Conservation (phyloP, 1,140 invertebrate species). For the Phortica variegata region DNA sequence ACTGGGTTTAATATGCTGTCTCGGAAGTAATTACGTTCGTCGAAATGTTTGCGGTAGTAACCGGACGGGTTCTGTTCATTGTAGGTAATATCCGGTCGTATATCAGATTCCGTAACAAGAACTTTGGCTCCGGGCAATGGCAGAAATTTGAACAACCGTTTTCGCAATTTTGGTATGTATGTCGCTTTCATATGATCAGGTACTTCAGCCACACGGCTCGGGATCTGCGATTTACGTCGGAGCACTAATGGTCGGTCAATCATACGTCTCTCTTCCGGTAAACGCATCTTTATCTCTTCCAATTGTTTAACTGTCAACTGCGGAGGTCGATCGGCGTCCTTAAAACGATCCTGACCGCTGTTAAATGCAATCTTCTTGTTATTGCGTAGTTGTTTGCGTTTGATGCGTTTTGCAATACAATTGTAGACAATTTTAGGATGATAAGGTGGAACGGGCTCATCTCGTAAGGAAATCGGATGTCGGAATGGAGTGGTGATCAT, state of each 20-base stretch:
- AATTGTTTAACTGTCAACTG: conserved; percentile 30
- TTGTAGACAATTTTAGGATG: conserved; percentile 36
- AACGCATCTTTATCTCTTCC: conserved; percentile 27
- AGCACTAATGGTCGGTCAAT: conserved; percentile 25
- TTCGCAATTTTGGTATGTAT: conserved; percentile 37
- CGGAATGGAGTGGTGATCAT: conserved; percentile 34
- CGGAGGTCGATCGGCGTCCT: conserved; percentile 25
- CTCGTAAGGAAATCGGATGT: conserved; percentile 11
- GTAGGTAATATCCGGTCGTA: conserved; percentile 29
- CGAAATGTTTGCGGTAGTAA: conserved; percentile 23
- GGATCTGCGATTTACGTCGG: conserved; percentile 8
- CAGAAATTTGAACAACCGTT: conserved; percentile 41
- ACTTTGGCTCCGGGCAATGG: conserved; percentile 42
- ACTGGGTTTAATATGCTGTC: no score
- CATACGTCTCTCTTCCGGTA: conserved; percentile 31
- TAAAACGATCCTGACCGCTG: conserved; percentile 43
- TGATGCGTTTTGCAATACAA: conserved; percentile 30
- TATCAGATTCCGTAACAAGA: conserved; percentile 38
- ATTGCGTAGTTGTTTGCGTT: conserved; percentile 40
- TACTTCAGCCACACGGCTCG: conserved; percentile 20
- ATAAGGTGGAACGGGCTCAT: conserved; percentile 9
- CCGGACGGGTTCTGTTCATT: conserved; percentile 33
- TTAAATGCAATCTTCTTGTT: conserved; percentile 50
- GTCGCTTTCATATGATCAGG: conserved; percentile 30
- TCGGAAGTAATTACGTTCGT: conserved; percentile 26